A percentile compares a stretch with the other conserved stretches of the same genome.
phyloP scores from a whole-genome alignment of 2,113 vertebrate genomes.

The Onychostruthus taczanowskii region DNA sequence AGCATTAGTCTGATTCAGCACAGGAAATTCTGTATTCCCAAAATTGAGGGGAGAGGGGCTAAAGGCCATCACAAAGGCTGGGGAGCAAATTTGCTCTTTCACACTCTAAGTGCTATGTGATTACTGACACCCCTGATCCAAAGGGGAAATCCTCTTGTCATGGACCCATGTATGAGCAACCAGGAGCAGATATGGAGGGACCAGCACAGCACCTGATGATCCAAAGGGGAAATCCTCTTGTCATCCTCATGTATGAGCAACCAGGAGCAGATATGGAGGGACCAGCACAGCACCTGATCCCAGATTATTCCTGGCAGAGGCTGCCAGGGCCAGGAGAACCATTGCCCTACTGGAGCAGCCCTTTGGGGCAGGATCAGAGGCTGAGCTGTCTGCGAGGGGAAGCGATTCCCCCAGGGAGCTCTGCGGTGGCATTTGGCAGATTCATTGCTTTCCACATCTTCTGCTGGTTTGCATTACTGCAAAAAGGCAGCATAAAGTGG shows the following conservation, averaged over 20 bases:
- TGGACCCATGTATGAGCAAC: fast-evolving
- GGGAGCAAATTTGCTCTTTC: background rate
- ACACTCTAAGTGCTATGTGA: background rate
- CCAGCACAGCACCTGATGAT: background rate
- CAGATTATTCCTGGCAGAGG: too few species aligned
- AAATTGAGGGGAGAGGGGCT: background rate
- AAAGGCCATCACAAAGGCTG: background rate
- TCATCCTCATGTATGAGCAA: fast-evolving
- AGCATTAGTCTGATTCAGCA: background rate
- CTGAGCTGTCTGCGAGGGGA: background rate
- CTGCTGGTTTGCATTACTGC: background rate
- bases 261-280: background rate
- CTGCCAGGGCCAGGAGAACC: background rate
- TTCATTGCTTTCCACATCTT: background rate
- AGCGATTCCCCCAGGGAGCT: fast-evolving
- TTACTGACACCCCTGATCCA: background rate
- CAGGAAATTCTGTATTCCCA: background rate
- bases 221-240: background rate
- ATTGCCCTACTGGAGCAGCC: background rate
- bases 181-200: background rate
- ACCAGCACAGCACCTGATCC: background rate
- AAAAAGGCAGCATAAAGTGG: background rate
- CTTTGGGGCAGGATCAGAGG: background rate
- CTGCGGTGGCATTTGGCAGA: background rate
- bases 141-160: background rate